These are phyloP conservation scores for Ivindomyrus marchei DNA, from an alignment of 2,113 vertebrate genomes.

Conservation along the genomic window DNA sequence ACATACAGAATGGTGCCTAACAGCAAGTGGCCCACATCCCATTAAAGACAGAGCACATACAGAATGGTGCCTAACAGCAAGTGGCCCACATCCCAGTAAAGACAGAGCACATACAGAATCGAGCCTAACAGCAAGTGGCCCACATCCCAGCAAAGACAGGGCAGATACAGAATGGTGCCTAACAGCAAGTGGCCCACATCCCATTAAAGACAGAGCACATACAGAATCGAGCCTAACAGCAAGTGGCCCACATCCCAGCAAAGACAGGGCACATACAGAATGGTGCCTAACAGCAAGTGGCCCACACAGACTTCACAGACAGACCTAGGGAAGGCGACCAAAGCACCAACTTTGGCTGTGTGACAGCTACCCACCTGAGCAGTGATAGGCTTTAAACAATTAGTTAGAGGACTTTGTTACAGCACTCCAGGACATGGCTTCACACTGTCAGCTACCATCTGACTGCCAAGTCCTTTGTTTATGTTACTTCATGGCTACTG, in stretches of 20 bases:
- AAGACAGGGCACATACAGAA: neutral
- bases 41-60: neutral
- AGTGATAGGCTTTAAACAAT: neutral
- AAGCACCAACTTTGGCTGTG: neutral
- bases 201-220: too few relatives aligned
- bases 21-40: neutral
- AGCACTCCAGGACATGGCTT: neutral
- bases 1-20: too few relatives aligned
- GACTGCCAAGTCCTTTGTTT: neutral
- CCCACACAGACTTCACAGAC: neutral
- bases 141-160: too few relatives aligned
- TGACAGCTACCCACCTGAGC: neutral
- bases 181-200: too few relatives aligned
- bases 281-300: neutral
- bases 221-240: too few relatives aligned
- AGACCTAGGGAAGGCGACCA: neutral
- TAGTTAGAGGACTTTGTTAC: neutral
- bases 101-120: neutral
- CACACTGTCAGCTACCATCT: neutral
- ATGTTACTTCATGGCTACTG: neutral
- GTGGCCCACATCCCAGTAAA: neutral
- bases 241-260: neutral
- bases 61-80: too few relatives aligned
- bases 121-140: too few relatives aligned
- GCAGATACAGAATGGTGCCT: too few relatives aligned